Base-by-base conservation (phyloP, 1,140 invertebrate species). In the Drosophila melanica region DNA sequence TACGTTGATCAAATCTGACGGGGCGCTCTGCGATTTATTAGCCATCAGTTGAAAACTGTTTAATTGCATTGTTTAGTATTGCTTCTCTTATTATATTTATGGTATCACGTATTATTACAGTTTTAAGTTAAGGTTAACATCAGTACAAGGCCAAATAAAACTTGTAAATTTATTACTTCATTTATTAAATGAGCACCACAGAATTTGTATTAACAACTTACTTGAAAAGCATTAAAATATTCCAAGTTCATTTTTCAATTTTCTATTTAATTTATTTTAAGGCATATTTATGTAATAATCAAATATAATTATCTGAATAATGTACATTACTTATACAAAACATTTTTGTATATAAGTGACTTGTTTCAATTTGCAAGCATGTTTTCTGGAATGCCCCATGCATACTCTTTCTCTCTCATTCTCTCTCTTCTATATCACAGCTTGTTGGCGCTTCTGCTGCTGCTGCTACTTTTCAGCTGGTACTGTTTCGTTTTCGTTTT, bases 401-500 rank as follows among this genome's bases (percentile, higher is more conserved):
- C 16, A 42, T 39, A 37, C 55, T 41, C 30, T 55, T 37, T 72
- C 41, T 66, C 12, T 50, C 2, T 39, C 37, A 39, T 23, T 72
- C 41, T 66, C 12, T 50, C 2, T 39, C 37, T 44, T 37, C 12
- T 39, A 10, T 64, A 70, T 20, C 45, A 44, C 33, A 67, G 69
- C 39, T 53, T 53, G 39, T 67, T 72, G 69, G 62, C 53, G 68
- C 53, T 70, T 64, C 23, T 63, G 63, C 60, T 58, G 59, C 44
- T 50, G 55, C 51, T 55, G 48, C 58, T 47, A 66, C 72, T 57
- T 79, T 57, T 65, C 50, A 47, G 50, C 37, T 63, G 45, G 53
- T 33, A 75, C 47, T 60, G 62, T 64, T 66, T 66, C 69, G 47
- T 72, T 67, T 72, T 67, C 63, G 47, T 62, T 57, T 63, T 77